Percentiles rank a stretch among this genome's conserved stretches.
phyloP scores from a whole-genome alignment of 2,888 invertebrate genomes.

The Galeruca laticollis region DNA sequence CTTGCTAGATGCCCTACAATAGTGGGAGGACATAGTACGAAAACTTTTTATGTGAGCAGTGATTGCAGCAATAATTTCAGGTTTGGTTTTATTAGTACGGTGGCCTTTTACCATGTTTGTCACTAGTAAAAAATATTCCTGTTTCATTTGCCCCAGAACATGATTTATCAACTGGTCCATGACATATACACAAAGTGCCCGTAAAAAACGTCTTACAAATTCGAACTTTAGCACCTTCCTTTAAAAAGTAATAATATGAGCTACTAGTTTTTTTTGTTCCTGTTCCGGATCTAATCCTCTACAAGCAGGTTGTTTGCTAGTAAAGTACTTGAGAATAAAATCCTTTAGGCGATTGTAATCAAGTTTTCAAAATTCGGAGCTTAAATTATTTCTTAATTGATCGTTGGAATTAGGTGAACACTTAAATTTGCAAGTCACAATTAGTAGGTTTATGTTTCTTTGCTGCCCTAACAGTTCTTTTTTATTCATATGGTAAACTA shows the following conservation, averaged over 20 bases:
- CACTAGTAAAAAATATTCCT: too few species aligned
- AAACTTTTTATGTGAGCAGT: too few species aligned
- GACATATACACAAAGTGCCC: too few species aligned
- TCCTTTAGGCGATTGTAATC: neutral
- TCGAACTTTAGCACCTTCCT: constrained; percentile 8
- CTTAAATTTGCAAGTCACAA: constrained; percentile 15
- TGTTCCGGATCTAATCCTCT: neutral
- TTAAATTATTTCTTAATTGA: neutral
- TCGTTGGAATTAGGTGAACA: neutral
- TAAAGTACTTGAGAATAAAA: neutral
- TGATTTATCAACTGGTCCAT: too few species aligned
- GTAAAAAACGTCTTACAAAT: too few species aligned
- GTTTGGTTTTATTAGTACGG: too few species aligned
- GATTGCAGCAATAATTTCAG: too few species aligned
- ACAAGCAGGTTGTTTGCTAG: constrained; percentile 6
- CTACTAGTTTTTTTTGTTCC: constrained; percentile 4
- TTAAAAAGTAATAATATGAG: neutral
- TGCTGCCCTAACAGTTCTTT: neutral
- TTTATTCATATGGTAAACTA: constrained; percentile 10
- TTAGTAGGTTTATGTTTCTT: constrained; percentile 12
- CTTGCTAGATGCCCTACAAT: too few species aligned
- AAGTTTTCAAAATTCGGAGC: neutral
- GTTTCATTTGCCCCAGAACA: too few species aligned
- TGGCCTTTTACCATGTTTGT: too few species aligned
- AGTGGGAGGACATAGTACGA: too few species aligned